Base-by-base conservation (phyloP, 2,113 vertebrate genomes). In the Lonchura striata region DNA sequence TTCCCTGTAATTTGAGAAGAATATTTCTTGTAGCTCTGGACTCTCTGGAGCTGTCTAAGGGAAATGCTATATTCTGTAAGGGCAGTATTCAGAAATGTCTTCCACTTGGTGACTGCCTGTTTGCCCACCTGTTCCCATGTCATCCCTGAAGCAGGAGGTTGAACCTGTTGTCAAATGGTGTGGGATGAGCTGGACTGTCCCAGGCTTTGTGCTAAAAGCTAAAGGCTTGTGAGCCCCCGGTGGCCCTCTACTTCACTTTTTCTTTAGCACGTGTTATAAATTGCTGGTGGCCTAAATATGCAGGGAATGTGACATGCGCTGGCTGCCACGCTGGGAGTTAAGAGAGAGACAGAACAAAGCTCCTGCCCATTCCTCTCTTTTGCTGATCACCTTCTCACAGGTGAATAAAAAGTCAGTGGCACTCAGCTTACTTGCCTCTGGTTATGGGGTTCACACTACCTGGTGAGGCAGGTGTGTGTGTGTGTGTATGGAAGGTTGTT, bases 381-480 rank as follows among this genome's bases (percentile, higher is more conserved):
- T 44, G 82, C 54, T 65, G 25, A 56, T 72, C 42, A 37, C 28
- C 18, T 57, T 65, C 64, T 53, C 18, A 10, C 7, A 44, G 47
- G 54, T 1, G 3, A 83, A 61, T 57, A 46, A n/a, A 25, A 69
- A 92, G 37, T 22, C 31, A 64, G 14, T 77, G n/a, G 7, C 20
- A 25, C 31, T 49, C n/a, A n/a, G 44, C 20, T 71, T 8, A 19
- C 15, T 82, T 20, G 35, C 50, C 9, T 56, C 27, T 57, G 53
- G 8, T 76, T 59, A 11, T 30, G 33, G 33, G 11, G 10, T 33
- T 71, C 52, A 49, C 24, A 12, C 24, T 33, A 9, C n/a, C 85
- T 71, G 69, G 25, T 18, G 24, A 16, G 13, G 3, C 0, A 1
- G 6, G 7, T 7, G 4, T 3, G 9, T 4, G 4, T 3, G 9